These are phyloP conservation scores for Daktulosphaira vitifoliae DNA, from an alignment of 1,140 invertebrate species.

Conservation along the genomic window DNA sequence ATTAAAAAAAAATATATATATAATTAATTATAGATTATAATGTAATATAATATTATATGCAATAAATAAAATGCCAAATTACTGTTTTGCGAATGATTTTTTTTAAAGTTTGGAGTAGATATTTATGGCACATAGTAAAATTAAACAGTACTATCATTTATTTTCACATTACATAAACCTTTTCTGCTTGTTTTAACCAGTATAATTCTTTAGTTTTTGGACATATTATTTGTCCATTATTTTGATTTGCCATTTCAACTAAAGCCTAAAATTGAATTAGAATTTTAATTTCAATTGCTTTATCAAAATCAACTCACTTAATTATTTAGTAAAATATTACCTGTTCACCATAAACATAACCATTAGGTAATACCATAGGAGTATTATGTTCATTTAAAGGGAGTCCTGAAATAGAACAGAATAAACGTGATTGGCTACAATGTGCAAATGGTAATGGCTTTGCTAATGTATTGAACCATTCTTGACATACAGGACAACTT, in stretches of 20 bases:
- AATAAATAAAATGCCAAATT: no score
- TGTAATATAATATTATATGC: no score
- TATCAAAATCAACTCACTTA: neutral
- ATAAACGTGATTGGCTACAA: slow-evolving; percentile 87
- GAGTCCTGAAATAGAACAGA: slow-evolving; percentile 82
- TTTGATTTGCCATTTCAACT: slow-evolving; percentile 77
- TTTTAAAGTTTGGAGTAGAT: no score
- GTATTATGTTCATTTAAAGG: slow-evolving; percentile 96
- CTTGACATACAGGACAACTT: slow-evolving; percentile 88
- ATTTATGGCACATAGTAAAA: slow-evolving; percentile 9
- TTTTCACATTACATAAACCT: slow-evolving; percentile 88
- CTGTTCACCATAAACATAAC: slow-evolving; percentile 93
- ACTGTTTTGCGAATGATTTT: no score
- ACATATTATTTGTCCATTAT: slow-evolving; percentile 79
- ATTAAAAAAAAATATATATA: no score
- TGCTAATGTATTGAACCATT: slow-evolving; percentile 79
- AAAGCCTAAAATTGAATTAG: slow-evolving; percentile 56
- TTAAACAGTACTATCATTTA: slow-evolving; percentile 1
- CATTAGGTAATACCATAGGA: slow-evolving; percentile 97
- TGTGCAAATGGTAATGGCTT: slow-evolving; percentile 84
- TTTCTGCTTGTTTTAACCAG: slow-evolving; percentile 80
- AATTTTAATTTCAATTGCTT: slow-evolving; percentile 21
- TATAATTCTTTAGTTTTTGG: slow-evolving; percentile 86
- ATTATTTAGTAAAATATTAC: slow-evolving; percentile 47
- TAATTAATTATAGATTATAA: no score